A percentile compares a stretch with the other conserved stretches of the same genome.
Evolutionary conservation across 2,888 invertebrate species (phyloP).

Genomic region (Ectropis crepuscularia): DNA sequence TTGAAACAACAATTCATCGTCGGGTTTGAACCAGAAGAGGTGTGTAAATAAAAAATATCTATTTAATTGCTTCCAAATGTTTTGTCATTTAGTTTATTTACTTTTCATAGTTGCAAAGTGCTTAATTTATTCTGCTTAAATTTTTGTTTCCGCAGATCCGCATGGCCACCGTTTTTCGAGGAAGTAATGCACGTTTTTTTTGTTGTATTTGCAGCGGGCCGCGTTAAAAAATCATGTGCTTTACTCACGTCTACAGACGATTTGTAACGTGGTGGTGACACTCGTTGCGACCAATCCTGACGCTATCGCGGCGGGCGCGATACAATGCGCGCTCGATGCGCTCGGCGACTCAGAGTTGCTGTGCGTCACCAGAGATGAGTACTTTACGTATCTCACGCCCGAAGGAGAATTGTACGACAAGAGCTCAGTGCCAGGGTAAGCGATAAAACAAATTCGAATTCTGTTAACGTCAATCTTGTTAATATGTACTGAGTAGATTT

Average conservation of each 20-base stretch:
- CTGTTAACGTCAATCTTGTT: too few species aligned
- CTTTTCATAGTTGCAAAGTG: not conserved
- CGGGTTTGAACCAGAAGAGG: constrained; percentile 74
- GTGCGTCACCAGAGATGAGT: constrained; percentile 88
- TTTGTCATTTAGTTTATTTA: not conserved
- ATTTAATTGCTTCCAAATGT: not conserved
- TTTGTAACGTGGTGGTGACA: constrained; percentile 90
- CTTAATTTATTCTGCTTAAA: constrained; percentile 1
- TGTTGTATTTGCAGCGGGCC: constrained; percentile 10
- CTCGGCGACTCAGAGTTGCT: constrained; percentile 88
- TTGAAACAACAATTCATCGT: constrained; percentile 86
- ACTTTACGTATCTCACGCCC: constrained; percentile 88
- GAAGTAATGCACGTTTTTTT: constrained; percentile 9
- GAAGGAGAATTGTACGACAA: constrained; percentile 97
- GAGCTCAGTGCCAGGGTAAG: constrained; percentile 80
- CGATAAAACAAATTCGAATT: too few species aligned
- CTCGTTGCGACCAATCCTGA: constrained; percentile 87
- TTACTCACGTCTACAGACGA: constrained; percentile 68
- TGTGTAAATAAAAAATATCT: constrained; percentile 39
- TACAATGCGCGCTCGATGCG: constrained; percentile 84
- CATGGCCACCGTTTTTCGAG: constrained; percentile 1
- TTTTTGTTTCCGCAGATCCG: constrained; percentile 9
- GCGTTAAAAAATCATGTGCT: constrained; percentile 14
- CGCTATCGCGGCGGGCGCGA: constrained; percentile 86
- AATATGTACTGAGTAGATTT: too few species aligned